Conservation (phyloP, 2,888 invertebrate species). For the Hofmannophila pseudospretella region DNA sequence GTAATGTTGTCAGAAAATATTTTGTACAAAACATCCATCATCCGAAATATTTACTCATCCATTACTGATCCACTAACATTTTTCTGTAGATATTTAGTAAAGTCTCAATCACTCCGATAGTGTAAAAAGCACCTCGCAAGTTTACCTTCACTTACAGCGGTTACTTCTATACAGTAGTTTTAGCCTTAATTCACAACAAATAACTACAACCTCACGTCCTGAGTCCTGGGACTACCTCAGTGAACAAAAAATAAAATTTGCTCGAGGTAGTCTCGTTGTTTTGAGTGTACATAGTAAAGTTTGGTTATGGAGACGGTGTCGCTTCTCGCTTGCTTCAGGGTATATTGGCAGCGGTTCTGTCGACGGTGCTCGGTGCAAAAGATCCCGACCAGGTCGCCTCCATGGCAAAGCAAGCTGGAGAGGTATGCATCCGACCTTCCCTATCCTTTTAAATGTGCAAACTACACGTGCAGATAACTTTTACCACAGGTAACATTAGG, state of each 20-base stretch:
- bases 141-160: constrained; percentile 59
- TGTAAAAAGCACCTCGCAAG: constrained; percentile 62
- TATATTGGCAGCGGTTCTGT: constrained; percentile 94
- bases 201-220: constrained; percentile 50
- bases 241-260: constrained; percentile 29
- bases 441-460: constrained; percentile 43
- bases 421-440: constrained; percentile 85
- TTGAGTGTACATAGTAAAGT: constrained; percentile 70
- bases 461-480: too few relatives aligned
- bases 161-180: constrained; percentile 36
- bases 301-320: constrained; percentile 74
- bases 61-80: constrained; percentile 70
- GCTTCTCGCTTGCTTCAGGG: constrained; percentile 86
- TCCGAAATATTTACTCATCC: constrained; percentile 30
- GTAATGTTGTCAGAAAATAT: background rate
- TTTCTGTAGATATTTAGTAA: constrained; percentile 54
- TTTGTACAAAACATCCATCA: constrained; percentile 6
- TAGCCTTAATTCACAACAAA: constrained; percentile 52
- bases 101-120: constrained; percentile 35
- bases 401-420: constrained; percentile 96
- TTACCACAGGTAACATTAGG: too few relatives aligned
- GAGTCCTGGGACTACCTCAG: constrained; percentile 50
- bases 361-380: constrained; percentile 93
- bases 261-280: constrained; percentile 51
- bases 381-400: constrained; percentile 94